These are phyloP conservation scores for Stenolophus ochropezus DNA, from an alignment of 2,888 invertebrate species.

Conservation along the genomic window DNA sequence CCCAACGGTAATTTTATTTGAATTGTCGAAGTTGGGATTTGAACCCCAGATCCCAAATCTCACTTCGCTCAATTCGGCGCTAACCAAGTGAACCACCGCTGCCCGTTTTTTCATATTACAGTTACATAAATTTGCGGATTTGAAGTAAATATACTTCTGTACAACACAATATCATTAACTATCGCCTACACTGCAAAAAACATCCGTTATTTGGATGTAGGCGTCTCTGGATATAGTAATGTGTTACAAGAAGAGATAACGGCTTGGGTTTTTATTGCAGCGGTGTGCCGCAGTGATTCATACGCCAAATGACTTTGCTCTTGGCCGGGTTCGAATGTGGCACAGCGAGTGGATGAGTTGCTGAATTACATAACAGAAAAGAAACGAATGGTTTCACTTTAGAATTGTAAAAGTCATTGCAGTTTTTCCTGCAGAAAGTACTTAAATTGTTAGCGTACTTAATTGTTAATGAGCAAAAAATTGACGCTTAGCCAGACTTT, in stretches of 20 bases:
- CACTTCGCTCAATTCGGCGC: too few species aligned
- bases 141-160: neutral
- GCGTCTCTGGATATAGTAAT: neutral
- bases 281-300: neutral
- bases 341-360: neutral
- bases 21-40: too few species aligned
- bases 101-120: neutral
- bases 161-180: neutral
- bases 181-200: neutral
- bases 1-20: too few species aligned
- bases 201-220: slow-evolving; percentile 3
- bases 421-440: neutral
- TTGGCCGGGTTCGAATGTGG: slow-evolving; percentile 1
- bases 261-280: neutral
- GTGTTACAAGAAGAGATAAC: neutral
- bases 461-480: neutral
- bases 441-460: neutral
- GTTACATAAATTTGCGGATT: neutral
- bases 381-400: neutral
- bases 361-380: neutral
- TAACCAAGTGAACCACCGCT: too few species aligned
- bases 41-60: too few species aligned
- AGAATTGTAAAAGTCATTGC: neutral
- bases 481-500: too few species aligned
- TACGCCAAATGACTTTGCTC: neutral